These are phyloP conservation scores for Rhagoletis pomonella DNA, from an alignment of 1,140 invertebrate species.

Conservation along the genomic window DNA sequence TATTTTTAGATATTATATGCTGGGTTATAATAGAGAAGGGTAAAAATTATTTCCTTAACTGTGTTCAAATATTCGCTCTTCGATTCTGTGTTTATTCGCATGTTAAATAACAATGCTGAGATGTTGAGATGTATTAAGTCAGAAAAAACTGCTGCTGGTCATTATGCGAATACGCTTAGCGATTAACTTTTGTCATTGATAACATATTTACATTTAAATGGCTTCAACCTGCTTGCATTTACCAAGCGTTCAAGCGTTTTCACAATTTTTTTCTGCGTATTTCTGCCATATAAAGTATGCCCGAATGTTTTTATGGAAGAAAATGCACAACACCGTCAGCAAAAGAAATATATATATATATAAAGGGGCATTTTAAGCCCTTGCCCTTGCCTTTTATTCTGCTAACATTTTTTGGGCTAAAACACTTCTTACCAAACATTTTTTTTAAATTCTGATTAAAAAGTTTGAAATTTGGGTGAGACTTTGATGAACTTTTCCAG, in stretches of 20 bases:
- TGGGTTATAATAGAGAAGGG: slow-evolving; percentile 74
- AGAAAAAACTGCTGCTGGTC: neutral
- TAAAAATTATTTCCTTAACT: slow-evolving; percentile 61
- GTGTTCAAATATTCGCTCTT: slow-evolving; percentile 32
- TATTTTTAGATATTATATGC: slow-evolving; percentile 74
- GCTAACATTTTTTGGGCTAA: too few species aligned
- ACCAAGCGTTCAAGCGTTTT: neutral
- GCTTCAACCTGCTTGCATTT: slow-evolving; percentile 62
- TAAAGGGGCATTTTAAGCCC: too few species aligned
- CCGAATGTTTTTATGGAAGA: too few species aligned
- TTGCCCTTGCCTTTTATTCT: too few species aligned
- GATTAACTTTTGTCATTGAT: slow-evolving; percentile 57
- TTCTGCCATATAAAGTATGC: too few species aligned
- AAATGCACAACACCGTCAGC: too few species aligned
- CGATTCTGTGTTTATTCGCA: neutral
- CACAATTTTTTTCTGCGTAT: too few species aligned
- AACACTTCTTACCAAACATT: too few species aligned
- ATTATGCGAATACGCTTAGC: slow-evolving; percentile 56
- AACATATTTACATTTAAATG: slow-evolving; percentile 35
- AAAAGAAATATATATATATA: too few species aligned
- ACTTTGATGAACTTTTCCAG: too few species aligned
- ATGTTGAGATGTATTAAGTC: neutral
- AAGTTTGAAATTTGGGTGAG: too few species aligned
- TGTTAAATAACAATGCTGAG: neutral
- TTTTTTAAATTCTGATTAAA: too few species aligned